Base-by-base conservation (phyloP, 2,113 vertebrate genomes). In the Gymnarchus niloticus region DNA sequence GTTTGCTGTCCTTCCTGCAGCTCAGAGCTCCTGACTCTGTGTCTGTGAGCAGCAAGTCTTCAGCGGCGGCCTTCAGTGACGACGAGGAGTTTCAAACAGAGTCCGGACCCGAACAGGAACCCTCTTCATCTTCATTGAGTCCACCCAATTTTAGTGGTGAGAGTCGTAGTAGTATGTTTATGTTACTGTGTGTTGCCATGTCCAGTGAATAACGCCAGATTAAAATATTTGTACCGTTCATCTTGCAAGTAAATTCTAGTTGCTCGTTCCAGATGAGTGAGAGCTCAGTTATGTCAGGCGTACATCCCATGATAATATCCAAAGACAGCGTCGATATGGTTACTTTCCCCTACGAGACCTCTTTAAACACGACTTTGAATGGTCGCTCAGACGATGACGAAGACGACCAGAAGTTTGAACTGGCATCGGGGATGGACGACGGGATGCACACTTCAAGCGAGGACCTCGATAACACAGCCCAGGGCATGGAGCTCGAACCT, bases 381-480 rank as follows among this genome's bases (percentile, higher is more conserved):
- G 44, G 76, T 88, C 8, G 25, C 90, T 73, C 87, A 86, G 91
- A 89, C 17, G 90, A 92, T 0, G 92, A 89, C 1, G 92, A 92
- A 78, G 90, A 93, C 1, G 92, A 92, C 76, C 89, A 93, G 82
- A 88, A 92, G 51, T 93, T 89, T 59, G 92, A 93, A 88, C 87
- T 94, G 65, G 52, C 84, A 1, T 83, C 90, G 1, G 78, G 86
- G 12, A 52, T 57, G 25, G 87, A 88, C 0, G 84, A 84, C 41
- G 89, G 89, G 2, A 84, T 49, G 0, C 6, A 61, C 3, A 3
- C 19, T 77, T 4, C 25, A 25, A 33, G 49, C 2, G 87, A 89
- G 25, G 8, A 86, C 56, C 87, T 84, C 84, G 56, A 65, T 12
- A 69, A 59, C 17, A 8, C 21, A 14, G 57, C 88, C 77, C n/a